Evolutionary conservation across 92 coral and sea anemone genomes (phyloP).

Genomic region (Bergia puertoricense): DNA sequence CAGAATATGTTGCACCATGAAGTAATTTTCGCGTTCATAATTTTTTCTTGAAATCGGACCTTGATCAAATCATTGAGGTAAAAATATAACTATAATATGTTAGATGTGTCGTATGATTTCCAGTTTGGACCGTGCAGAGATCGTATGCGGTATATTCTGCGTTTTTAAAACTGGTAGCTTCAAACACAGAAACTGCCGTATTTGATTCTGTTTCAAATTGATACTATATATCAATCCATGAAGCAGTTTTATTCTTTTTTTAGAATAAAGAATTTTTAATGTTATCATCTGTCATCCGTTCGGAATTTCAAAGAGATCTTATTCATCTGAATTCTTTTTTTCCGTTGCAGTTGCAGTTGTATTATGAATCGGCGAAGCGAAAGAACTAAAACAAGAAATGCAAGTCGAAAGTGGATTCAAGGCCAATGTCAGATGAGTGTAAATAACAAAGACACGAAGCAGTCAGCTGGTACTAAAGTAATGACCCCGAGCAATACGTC

Average conservation of each 20-base stretch:
- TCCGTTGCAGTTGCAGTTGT: conserved; percentile 25
- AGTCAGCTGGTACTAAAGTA: conserved; percentile 25
- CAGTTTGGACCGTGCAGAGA: conserved; percentile 29
- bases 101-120: conserved; percentile 25
- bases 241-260: background rate
- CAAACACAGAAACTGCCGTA: background rate
- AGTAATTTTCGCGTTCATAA: background rate
- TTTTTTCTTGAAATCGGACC: conserved; percentile 17
- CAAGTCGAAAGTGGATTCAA: conserved; percentile 25
- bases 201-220: conserved; percentile 5
- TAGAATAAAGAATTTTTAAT: background rate
- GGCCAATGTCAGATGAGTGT: conserved; percentile 13
- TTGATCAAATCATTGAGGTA: conserved; percentile 14
- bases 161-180: background rate
- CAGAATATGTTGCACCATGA: background rate
- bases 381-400: conserved; percentile 20
- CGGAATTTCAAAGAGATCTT: background rate
- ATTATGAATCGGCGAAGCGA: conserved; percentile 45
- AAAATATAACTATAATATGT: conserved; percentile 31
- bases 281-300: background rate
- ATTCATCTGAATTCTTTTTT: background rate
- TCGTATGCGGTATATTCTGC: background rate
- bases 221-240: conserved; percentile 9
- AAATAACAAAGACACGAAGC: conserved; percentile 7
- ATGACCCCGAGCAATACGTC: conserved; percentile 5